Conservation (phyloP, 1,140 invertebrate genomes). For the Ceratina australensis region DNA sequence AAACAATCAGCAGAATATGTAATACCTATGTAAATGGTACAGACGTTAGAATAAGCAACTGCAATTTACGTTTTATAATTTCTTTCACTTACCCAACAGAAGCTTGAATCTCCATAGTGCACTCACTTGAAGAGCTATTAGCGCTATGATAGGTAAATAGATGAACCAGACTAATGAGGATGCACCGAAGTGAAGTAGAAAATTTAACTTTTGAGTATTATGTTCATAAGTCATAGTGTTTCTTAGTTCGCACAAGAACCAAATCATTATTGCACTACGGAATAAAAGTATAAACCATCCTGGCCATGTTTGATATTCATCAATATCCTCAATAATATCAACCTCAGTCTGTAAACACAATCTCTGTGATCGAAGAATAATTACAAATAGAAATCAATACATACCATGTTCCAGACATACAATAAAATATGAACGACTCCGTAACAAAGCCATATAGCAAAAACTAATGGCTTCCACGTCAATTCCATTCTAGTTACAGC, state of each 20-base stretch:
- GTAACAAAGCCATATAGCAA: slow-evolving; percentile 95
- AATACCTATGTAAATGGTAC: slow-evolving; percentile 84
- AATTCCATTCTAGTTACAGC: slow-evolving; percentile 94
- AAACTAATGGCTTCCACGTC: slow-evolving; percentile 91
- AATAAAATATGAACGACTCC: slow-evolving; percentile 94
- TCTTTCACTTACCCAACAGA: slow-evolving; percentile 87
- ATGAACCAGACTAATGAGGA: slow-evolving; percentile 99
- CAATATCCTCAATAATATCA: slow-evolving; percentile 96
- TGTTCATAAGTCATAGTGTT: slow-evolving; percentile 96
- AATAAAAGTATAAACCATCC: slow-evolving; percentile 95
- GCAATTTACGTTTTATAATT: not conserved
- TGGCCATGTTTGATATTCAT: slow-evolving; percentile 98
- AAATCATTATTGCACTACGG: slow-evolving; percentile 94
- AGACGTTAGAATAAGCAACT: not conserved
- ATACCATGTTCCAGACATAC: slow-evolving; percentile 97
- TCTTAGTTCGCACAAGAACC: slow-evolving; percentile 96
- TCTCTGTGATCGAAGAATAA: not conserved
- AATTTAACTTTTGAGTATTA: slow-evolving; percentile 93
- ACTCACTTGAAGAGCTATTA: slow-evolving; percentile 95
- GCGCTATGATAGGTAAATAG: slow-evolving; percentile 95
- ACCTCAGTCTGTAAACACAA: slow-evolving; percentile 88
- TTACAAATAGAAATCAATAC: slow-evolving; percentile 60
- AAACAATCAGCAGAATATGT: slow-evolving; percentile 96
- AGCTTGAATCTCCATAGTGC: slow-evolving; percentile 97
- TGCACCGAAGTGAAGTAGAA: slow-evolving; percentile 97